Evolutionary conservation across 2,888 invertebrate species (phyloP).

Genomic region (Cinara cedri): DNA sequence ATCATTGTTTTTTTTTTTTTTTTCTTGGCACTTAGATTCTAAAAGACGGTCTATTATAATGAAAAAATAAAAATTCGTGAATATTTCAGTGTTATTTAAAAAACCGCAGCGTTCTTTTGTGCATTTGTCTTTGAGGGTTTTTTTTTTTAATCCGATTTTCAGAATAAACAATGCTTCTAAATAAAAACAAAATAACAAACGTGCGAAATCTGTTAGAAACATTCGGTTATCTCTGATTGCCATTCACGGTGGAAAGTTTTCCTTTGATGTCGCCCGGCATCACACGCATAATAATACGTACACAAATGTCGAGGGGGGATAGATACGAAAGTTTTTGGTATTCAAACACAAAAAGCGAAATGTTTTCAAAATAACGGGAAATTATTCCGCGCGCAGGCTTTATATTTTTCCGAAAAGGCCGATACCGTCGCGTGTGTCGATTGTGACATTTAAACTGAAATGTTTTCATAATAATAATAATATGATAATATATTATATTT

Average conservation of each 20-base stretch:
- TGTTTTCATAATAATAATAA: not conserved
- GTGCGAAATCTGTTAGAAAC: conserved; percentile 4
- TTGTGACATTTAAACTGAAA: not conserved
- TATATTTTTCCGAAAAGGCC: not conserved
- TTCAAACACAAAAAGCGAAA: conserved; percentile 14
- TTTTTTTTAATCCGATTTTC: not conserved
- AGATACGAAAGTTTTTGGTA: not conserved
- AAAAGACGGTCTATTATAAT: not conserved
- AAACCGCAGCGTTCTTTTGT: not conserved
- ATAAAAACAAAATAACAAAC: conserved; percentile 6
- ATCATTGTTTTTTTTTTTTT: too few species aligned
- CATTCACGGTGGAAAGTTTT: conserved; percentile 19
- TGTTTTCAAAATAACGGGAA: not conserved
- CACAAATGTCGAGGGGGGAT: not conserved
- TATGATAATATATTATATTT: not conserved
- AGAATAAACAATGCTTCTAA: not conserved
- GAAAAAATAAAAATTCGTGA: too few species aligned
- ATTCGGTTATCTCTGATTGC: conserved; percentile 23
- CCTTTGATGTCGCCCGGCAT: conserved; percentile 6
- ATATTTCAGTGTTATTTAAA: not conserved
- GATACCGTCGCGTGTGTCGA: not conserved
- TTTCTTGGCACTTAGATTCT: too few species aligned
- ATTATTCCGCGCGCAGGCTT: not conserved
- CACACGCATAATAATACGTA: not conserved
- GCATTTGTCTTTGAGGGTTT: not conserved